Percentiles rank a stretch among this genome's conserved stretches.
Evolutionary conservation across 23 tunicate species (phyloP).

Genomic region (Trididemnum clinides): DNA sequence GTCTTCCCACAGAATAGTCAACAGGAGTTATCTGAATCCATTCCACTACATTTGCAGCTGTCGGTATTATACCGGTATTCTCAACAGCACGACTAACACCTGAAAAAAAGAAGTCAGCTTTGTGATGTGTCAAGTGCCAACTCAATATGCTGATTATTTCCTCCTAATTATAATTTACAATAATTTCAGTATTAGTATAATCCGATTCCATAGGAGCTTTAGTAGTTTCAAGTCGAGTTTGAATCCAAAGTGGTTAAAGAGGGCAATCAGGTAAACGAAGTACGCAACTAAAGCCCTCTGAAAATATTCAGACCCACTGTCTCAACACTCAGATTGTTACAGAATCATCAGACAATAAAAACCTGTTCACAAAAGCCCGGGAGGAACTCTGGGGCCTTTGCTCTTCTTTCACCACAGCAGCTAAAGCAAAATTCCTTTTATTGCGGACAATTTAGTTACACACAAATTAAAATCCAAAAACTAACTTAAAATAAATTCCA

Average conservation of each 20-base stretch:
- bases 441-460: no score
- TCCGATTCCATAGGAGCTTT: background rate
- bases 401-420: no score
- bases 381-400: no score
- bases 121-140: conserved; percentile 4
- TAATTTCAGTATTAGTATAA: background rate
- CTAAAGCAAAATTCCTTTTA: no score
- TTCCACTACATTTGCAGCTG: background rate
- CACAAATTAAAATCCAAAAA: no score
- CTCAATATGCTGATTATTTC: conserved; percentile 10
- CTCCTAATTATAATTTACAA: background rate
- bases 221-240: background rate
- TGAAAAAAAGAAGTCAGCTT: background rate
- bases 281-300: background rate
- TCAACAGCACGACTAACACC: background rate
- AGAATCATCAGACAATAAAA: no score
- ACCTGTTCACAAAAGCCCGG: no score
- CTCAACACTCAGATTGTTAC: background rate
- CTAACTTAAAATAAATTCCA: no score
- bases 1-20: conserved; percentile 7
- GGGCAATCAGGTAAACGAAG: background rate
- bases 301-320: background rate
- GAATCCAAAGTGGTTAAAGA: background rate
- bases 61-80: background rate
- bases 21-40: background rate